Evolutionary conservation across 2,797 vertebrate genomes (phyloP), one percentile per base, ranked within the genome.

Genomic region (Novumbra hubbsi): DNA sequence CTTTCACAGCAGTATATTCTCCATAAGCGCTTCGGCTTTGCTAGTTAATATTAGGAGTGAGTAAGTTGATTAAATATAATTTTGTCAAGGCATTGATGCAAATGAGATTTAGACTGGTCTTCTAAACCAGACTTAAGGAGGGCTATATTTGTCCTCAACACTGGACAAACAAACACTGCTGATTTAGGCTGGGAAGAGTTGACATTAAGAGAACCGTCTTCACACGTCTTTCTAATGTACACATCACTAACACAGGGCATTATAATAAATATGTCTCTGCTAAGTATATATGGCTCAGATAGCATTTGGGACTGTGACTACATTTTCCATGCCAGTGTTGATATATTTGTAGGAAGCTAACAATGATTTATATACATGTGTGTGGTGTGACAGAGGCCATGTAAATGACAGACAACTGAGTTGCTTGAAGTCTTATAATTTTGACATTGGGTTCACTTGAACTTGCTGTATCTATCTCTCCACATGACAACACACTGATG

Each of bases 401-500:
- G 21, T 21, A 11, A 27, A 60, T 60, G 21, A 62, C 14, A 11
- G 27, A 2, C 14, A 1, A 30, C 14, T 9, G 5, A 63, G 24
- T 63, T 63, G 15, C 28, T 63, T 11, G 15, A 15, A 63, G 24
- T 32, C 30, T 65, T 65, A 32, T 30, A 32, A 65, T 65, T 28
- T 65, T 19, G 63, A 65, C 63, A 65, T 21, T 5, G 17, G 28
- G 63, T 65, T 64, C 14, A 64, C 62, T 64, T 32, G 32, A 28
- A 65, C 63, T 34, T 16, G 15, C 27, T 30, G 6, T 16, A 7
- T 9, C 11, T 64, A 28, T 65, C 27, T 65, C 63, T 65, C 63
- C 63, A 65, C 63, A 65, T 65, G 63, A 65, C 63, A 65, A 32
- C 60, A 15, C 63, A 16, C 63, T 32, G 63, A 28, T 30, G 27